Percentiles rank a stretch among this genome's conserved stretches.
These are phyloP conservation scores for Popillia japonica DNA, from an alignment of 1,140 invertebrate genomes.

Conservation along the genomic window DNA sequence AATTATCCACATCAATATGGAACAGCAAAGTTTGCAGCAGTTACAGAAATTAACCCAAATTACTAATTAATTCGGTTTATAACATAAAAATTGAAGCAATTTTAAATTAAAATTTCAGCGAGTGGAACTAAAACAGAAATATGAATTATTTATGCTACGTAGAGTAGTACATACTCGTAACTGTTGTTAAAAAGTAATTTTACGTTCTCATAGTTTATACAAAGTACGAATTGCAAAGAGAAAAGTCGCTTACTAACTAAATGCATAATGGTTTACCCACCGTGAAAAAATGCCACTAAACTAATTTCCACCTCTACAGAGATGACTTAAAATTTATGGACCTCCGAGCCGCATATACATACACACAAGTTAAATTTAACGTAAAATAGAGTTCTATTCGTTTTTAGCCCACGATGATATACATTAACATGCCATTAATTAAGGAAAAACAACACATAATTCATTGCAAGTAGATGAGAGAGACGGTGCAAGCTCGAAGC, in stretches of 20 bases:
- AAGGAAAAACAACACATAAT: not conserved
- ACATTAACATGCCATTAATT: constrained; percentile 19
- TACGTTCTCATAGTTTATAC: not conserved
- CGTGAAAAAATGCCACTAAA: not conserved
- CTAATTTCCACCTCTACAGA: not conserved
- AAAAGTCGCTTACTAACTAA: not conserved
- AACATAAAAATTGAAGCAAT: not conserved
- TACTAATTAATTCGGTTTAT: too few relatives aligned
- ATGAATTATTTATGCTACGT: not conserved
- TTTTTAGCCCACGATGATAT: not conserved
- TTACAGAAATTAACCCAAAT: too few relatives aligned
- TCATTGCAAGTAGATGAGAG: not conserved
- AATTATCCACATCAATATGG: too few relatives aligned
- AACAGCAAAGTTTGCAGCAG: too few relatives aligned
- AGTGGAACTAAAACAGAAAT: constrained; percentile 2
- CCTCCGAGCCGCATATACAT: not conserved
- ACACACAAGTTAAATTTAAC: not conserved
- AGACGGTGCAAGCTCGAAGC: not conserved
- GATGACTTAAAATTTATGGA: constrained; percentile 11
- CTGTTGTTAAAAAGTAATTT: not conserved
- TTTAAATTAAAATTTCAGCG: not conserved
- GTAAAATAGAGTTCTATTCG: not conserved
- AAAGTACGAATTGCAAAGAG: not conserved
- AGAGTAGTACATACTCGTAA: not conserved
- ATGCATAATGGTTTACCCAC: not conserved